Base-by-base conservation (phyloP, 2,797 vertebrate species). In the Coluber constrictor region DNA sequence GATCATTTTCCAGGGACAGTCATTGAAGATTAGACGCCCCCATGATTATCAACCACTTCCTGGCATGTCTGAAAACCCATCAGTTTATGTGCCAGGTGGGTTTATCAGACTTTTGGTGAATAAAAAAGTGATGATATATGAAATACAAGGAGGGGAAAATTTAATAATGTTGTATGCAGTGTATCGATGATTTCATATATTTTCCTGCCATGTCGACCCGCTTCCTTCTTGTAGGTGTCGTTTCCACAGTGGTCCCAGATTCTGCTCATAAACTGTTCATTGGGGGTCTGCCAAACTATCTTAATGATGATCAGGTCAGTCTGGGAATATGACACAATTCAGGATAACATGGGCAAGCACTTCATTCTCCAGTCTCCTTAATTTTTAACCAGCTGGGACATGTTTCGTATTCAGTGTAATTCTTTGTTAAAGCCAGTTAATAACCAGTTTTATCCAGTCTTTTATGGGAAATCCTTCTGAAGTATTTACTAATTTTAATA, bases 1-100 rank as follows among this genome's bases (percentile, higher is more conserved):
- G 91, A 99, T 99, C 95, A 99, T 99, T 97, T 99, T 99, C 97
- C 99, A 99, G 97, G 99, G 98, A 93, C 99, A 99, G 96, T 99
- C 98, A 6, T 98, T 99, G 59, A 99, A 99, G 97, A 99, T 99
- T 94, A 98, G 98, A 54, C 98, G 99, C 95, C 99, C 99, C 29
- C 99, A 99, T 0, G 99, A 99, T 97, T 99, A 99, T 96, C 98
- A 99, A 96, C 99, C 99, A 0, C 96, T 99, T 94, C 99, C 98
- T 4, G 98, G 98, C 96, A 99, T 99, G 98, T 99, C 98, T 25
- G 98, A 99, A 97, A 99, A 99, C 86, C 98, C 98, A 86, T 99
- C 98, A 87, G 98, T 99, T 95, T 99, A 99, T 94, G 99, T 99
- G 95, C 98, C 99, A 97, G 99, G 98, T 99, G 97, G 96, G 97